Percentiles rank a stretch among this genome's conserved stretches.
Conservation (phyloP, 2,888 invertebrate genomes). For the Torymus auratus region DNA sequence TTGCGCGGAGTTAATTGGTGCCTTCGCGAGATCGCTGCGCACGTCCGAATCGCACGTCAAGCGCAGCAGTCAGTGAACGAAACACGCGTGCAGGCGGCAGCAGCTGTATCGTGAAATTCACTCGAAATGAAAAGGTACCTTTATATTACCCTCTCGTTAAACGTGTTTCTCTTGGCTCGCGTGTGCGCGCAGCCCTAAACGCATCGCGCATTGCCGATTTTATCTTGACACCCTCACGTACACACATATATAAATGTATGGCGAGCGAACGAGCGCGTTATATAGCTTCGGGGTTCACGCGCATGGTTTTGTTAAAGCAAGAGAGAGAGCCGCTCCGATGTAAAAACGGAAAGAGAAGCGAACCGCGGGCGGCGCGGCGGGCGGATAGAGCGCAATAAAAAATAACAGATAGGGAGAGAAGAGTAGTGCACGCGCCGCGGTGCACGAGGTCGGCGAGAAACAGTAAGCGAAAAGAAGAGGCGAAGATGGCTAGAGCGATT, state of each 20-base stretch:
- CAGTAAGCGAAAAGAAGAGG: constrained; percentile 23
- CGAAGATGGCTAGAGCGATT: constrained; percentile 30
- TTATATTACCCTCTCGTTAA: constrained; percentile 38
- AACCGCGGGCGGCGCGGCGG: too few species aligned
- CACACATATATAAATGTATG: constrained; percentile 6
- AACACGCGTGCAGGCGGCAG: too few species aligned
- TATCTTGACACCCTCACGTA: constrained; percentile 67
- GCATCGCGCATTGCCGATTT: constrained; percentile 68
- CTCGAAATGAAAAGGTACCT: constrained; percentile 24
- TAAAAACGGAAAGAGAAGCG: neutral
- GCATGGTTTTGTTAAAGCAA: too few species aligned
- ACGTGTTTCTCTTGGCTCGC: constrained; percentile 56
- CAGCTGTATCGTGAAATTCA: neutral
- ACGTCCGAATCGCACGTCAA: too few species aligned
- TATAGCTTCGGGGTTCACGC: too few species aligned
- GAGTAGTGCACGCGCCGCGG: neutral
- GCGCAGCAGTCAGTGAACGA: too few species aligned
- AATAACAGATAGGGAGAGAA: neutral
- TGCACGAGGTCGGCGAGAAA: neutral
- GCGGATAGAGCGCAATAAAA: too few species aligned
- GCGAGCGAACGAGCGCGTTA: too few species aligned
- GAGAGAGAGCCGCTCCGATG: constrained; percentile 1
- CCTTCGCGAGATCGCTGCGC: too few species aligned
- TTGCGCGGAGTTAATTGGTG: too few species aligned
- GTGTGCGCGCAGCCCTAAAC: constrained; percentile 67